Base-by-base conservation (phyloP, 2,888 invertebrate genomes). In the Apotomis turbidana region DNA sequence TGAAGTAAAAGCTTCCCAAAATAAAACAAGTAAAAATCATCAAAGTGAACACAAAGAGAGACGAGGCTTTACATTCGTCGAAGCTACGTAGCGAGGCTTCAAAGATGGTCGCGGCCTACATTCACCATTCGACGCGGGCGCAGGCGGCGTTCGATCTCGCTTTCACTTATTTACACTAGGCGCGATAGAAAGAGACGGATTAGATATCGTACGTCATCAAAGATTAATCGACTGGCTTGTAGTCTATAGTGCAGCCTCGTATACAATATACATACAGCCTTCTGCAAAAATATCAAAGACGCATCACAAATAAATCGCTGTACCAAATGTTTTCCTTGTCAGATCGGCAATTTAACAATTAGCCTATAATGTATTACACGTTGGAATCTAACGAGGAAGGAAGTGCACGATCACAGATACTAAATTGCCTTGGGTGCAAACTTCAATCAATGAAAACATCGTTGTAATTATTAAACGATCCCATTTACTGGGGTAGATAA, bases 21-120 rank as follows among this genome's bases (percentile, higher is more conserved):
- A 36, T 9, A 46, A 66, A 5, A 3, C 44, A 55, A 46, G 66
- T 66, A 57, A 71, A 55, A 54, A 13, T 70, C 1, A 3, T 36
- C 9, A 67, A 51, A 61, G 6, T 60, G 15, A 57, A 6, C 74
- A 59, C 76, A 84, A 86, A 83, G 79, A 77, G 81, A 83, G 78
- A 90, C 88, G 79, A 81, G 82, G 83, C 88, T 84, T 93, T 90
- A 91, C 78, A 79, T 77, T 83, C 78, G 81, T 80, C 82, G 86
- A 90, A 90, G 89, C 88, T 85, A 88, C 83, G 85, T 80, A 86
- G 86, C 85, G 87, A 89, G 86, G 91, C 85, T 90, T 88, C 84
- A 89, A 90, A 91, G 90, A 92, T 91, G 91, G 90, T 91, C 88
- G 90, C 91, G 91, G 90, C 92, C 92, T 93, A 93, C 93, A 93